Conservation (phyloP, 2,113 vertebrate species). For the Brienomyrus longianalis region DNA sequence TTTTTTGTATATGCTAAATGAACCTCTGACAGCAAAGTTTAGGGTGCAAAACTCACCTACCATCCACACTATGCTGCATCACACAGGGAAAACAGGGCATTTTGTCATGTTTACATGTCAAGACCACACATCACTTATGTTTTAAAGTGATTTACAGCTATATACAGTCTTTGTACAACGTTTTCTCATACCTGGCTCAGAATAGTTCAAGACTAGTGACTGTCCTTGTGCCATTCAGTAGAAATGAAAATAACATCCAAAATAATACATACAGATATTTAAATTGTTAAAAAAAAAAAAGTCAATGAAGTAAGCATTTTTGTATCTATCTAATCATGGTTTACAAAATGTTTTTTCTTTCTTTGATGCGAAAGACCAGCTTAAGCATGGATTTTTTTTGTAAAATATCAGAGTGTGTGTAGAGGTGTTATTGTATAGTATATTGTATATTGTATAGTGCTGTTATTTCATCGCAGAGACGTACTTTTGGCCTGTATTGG, state of each 20-base stretch:
- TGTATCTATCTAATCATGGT: not conserved
- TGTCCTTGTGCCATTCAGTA: constrained; percentile 28
- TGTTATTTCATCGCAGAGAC: not conserved
- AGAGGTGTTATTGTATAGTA: not conserved
- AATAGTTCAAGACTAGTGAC: constrained; percentile 38
- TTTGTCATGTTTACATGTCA: constrained; percentile 36
- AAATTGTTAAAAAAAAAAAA: constrained; percentile 2
- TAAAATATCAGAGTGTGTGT: not conserved
- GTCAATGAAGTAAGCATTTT: constrained; percentile 14
- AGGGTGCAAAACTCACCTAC: not conserved
- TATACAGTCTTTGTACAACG: constrained; percentile 45
- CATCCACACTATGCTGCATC: constrained; percentile 16
- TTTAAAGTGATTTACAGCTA: constrained; percentile 37
- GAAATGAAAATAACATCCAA: constrained; percentile 18
- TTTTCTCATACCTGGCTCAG: constrained; percentile 36
- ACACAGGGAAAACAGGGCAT: constrained; percentile 23
- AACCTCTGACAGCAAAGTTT: not conserved
- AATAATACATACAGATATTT: constrained; percentile 13
- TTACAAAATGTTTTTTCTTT: constrained; percentile 14
- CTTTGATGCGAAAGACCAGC: constrained; percentile 86
- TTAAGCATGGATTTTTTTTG: constrained; percentile 70
- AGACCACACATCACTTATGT: constrained; percentile 23
- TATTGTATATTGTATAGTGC: too few relatives aligned
- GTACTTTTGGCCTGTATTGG: not conserved
- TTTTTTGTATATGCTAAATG: constrained; percentile 5